Evolutionary conservation across 2,113 vertebrate species (phyloP).

Genomic region (Axis porcinus): DNA sequence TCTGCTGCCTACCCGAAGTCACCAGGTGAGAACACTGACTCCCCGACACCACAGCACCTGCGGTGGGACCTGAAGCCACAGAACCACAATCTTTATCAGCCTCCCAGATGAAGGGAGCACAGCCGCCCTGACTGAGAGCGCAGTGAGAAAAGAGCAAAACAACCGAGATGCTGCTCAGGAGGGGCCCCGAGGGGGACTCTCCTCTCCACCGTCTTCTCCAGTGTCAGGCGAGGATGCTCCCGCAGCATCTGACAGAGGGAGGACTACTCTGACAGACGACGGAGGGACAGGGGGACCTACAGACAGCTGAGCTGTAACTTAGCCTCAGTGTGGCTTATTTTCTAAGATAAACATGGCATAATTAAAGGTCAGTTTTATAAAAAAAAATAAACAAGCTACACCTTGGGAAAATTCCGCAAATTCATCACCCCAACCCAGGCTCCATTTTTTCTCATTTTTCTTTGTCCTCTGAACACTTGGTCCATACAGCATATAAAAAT

Average conservation of each 20-base stretch:
- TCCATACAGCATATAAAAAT: not conserved
- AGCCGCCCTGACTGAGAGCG: not conserved
- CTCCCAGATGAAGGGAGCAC: not conserved
- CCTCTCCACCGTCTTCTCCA: not conserved
- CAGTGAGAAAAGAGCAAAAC: not conserved
- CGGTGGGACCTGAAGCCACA: not conserved
- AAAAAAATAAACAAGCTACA: not conserved
- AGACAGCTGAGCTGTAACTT: not conserved
- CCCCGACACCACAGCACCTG: not conserved
- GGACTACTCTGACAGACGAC: not conserved
- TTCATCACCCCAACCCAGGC: not conserved
- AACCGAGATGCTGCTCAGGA: not conserved
- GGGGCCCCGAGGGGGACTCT: not conserved
- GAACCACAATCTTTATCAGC: not conserved
- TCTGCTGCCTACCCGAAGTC: not conserved
- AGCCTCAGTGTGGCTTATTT: not conserved
- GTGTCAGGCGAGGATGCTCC: not conserved
- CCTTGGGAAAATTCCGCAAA: not conserved
- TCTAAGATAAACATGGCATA: not conserved
- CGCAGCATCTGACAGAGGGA: not conserved
- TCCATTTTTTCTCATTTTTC: not conserved
- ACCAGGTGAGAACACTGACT: not conserved
- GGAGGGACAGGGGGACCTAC: no score
- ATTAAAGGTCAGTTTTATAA: not conserved
- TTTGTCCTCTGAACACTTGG: not conserved